phyloP scores from a whole-genome alignment of 2,888 invertebrate genomes.

The Gandaritis pyraliata region DNA sequence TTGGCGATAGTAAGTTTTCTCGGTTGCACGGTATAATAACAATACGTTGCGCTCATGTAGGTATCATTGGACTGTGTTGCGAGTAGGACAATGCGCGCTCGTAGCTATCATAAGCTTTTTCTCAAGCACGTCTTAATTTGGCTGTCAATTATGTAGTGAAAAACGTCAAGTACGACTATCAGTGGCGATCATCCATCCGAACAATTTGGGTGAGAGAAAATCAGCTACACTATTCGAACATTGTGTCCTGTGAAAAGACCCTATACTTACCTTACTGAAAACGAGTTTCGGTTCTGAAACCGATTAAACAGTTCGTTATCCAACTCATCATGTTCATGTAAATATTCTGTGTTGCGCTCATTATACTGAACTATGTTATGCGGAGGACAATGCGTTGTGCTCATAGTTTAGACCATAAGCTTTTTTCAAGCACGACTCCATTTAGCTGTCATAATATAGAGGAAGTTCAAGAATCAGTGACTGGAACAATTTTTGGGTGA shows the following conservation, averaged over 20 bases:
- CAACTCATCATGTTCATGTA: background rate
- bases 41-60: constrained; percentile 15
- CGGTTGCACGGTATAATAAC: constrained; percentile 5
- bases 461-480: background rate
- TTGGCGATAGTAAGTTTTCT: background rate
- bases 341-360: background rate
- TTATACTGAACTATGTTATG: background rate
- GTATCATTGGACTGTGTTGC: constrained; percentile 18
- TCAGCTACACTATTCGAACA: background rate
- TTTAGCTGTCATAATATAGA: constrained; percentile 5
- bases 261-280: background rate
- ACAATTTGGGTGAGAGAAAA: background rate
- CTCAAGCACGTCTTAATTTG: constrained; percentile 2
- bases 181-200: background rate
- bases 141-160: constrained; percentile 2
- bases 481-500: background rate
- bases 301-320: constrained; percentile 2
- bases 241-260: background rate
- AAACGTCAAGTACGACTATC: background rate
- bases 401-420: constrained; percentile 1
- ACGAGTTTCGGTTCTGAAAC: background rate
- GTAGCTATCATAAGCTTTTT: constrained; percentile 2
- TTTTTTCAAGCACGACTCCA: background rate
- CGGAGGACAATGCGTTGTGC: constrained; percentile 3
- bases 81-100: constrained; percentile 5